Evolutionary conservation across 2,113 vertebrate species (phyloP).

Genomic region (Gadus macrocephalus): DNA sequence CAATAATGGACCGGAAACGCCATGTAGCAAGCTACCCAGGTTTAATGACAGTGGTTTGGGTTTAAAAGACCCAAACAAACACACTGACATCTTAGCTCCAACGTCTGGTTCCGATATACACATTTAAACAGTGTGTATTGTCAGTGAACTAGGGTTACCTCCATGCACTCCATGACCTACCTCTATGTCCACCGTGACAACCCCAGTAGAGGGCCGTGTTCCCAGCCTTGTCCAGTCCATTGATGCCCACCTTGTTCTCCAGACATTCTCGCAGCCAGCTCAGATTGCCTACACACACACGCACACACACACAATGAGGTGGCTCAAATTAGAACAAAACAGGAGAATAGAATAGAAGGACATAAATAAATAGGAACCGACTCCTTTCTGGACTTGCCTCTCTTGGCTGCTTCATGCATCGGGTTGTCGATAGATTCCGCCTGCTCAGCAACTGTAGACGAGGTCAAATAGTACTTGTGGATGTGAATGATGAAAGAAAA

Average conservation of each 20-base stretch:
- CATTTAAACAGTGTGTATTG: too few species aligned
- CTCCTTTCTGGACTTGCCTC: slow-evolving; percentile 63
- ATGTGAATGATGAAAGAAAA: not conserved
- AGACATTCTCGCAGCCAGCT: slow-evolving; percentile 96
- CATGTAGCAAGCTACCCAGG: too few species aligned
- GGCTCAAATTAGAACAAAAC: not conserved
- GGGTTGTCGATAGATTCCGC: slow-evolving; percentile 96
- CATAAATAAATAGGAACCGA: not conserved
- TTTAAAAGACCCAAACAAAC: too few species aligned
- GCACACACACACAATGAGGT: slow-evolving; percentile 13
- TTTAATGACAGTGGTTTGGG: too few species aligned
- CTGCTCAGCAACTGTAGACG: slow-evolving; percentile 86
- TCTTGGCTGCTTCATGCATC: slow-evolving; percentile 95
- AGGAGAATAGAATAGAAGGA: not conserved
- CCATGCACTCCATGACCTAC: slow-evolving; percentile 94
- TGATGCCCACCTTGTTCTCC: slow-evolving; percentile 93
- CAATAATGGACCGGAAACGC: slow-evolving; percentile 15
- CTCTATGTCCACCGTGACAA: slow-evolving; percentile 94
- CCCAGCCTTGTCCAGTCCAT: slow-evolving; percentile 95
- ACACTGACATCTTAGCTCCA: not conserved
- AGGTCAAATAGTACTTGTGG: not conserved
- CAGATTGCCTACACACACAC: slow-evolving; percentile 80
- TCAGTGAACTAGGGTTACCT: slow-evolving; percentile 67
- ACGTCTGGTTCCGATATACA: not conserved
- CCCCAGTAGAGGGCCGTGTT: slow-evolving; percentile 97